Evolutionary conservation across 2,888 invertebrate genomes (phyloP).

Genomic region (Drosophila cognata): DNA sequence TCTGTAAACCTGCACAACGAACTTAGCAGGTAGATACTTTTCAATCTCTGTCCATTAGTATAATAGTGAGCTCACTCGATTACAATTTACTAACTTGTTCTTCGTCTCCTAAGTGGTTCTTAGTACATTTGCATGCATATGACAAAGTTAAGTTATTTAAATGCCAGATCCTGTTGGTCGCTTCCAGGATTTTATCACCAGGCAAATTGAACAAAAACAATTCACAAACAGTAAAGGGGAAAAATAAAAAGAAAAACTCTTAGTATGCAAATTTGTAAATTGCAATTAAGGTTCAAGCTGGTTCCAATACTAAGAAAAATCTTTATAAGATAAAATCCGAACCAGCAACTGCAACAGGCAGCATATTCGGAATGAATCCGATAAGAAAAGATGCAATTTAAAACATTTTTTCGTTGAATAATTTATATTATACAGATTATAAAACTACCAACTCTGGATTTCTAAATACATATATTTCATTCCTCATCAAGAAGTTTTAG

Average conservation of each 20-base stretch:
- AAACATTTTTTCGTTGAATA: not conserved
- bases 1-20: too few relatives aligned
- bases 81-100: not conserved
- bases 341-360: not conserved
- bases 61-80: not conserved
- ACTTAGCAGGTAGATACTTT: not conserved
- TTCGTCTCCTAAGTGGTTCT: not conserved
- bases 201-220: not conserved
- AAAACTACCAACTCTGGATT: not conserved
- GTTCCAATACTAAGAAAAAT: not conserved
- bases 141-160: slow-evolving; percentile 27
- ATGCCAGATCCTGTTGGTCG: not conserved
- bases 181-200: not conserved
- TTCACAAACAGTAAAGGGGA: not conserved
- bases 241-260: not conserved
- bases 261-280: not conserved
- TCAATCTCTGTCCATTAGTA: not conserved
- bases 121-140: slow-evolving; percentile 31
- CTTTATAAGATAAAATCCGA: not conserved
- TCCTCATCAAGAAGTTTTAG: not conserved
- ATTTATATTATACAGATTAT: not conserved
- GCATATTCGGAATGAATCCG: not conserved
- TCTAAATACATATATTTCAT: not conserved
- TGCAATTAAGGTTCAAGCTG: not conserved
- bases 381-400: not conserved